These are phyloP conservation scores for Gymnorhina tibicen DNA, from an alignment of 2,113 vertebrate genomes.

Conservation along the genomic window DNA sequence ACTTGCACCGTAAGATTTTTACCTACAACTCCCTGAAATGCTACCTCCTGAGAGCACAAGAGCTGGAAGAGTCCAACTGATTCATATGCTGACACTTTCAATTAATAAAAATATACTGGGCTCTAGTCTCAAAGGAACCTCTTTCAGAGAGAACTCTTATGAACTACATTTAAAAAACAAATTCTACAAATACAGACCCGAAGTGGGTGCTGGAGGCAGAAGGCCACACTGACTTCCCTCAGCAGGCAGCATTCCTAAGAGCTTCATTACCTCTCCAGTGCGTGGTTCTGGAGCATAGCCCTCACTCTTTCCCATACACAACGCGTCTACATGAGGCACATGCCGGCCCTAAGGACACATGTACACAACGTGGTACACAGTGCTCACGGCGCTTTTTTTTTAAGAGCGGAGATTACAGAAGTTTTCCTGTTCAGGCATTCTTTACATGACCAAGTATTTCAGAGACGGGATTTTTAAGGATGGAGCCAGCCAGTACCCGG, in stretches of 20 bases:
- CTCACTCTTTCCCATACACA: neutral
- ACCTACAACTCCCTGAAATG: neutral
- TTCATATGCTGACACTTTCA: neutral
- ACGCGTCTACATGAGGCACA: accelerated
- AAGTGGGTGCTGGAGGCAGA: neutral
- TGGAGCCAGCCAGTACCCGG: neutral
- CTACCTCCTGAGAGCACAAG: neutral
- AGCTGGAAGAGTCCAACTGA: neutral
- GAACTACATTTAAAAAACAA: neutral
- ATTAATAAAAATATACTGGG: neutral
- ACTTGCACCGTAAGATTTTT: neutral
- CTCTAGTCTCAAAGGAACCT: neutral
- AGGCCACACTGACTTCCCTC: neutral
- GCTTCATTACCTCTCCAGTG: neutral
- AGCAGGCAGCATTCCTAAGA: neutral
- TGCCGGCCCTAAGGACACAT: accelerated
- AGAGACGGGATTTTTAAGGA: accelerated
- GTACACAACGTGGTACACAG: accelerated
- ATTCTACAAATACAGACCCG: accelerated
- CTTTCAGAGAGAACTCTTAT: neutral
- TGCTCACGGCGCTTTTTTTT: accelerated
- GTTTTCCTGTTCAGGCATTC: neutral
- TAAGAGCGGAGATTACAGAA: accelerated
- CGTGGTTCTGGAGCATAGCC: neutral
- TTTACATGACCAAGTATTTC: accelerated